These are phyloP conservation scores for Hipparchia semele DNA, from an alignment of 2,888 invertebrate genomes.

Conservation along the genomic window DNA sequence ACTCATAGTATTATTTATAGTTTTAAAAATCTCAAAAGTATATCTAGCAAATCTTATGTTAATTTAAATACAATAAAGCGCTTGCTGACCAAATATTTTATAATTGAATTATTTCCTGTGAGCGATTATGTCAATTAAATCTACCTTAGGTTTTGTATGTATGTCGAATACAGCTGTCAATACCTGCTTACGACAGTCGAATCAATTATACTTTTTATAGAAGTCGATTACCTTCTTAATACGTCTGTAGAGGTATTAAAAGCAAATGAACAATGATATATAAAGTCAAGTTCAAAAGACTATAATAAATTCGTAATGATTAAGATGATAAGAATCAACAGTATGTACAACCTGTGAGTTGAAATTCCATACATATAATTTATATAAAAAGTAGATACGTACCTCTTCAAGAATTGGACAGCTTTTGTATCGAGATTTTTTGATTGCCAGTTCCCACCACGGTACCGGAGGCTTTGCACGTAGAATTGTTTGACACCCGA, in stretches of 20 bases:
- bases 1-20: background rate
- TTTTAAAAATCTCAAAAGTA: background rate
- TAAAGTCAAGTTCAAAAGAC: background rate
- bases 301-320: background rate
- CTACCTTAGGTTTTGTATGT: background rate
- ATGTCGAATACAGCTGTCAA: conserved; percentile 32
- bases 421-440: conserved; percentile 90
- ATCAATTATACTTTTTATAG: conserved; percentile 45
- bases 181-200: conserved; percentile 36
- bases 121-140: conserved; percentile 2
- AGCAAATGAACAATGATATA: conserved; percentile 6
- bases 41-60: background rate
- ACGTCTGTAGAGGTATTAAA: conserved; percentile 22
- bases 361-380: background rate
- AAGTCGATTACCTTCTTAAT: conserved; percentile 42
- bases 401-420: conserved; percentile 91
- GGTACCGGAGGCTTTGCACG: conserved; percentile 88
- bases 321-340: background rate
- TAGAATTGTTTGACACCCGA: conserved; percentile 86
- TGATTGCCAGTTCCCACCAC: conserved; percentile 94
- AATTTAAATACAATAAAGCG: conserved; percentile 24
- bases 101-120: conserved; percentile 19
- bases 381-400: conserved; percentile 46
- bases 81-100: conserved; percentile 22
- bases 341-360: background rate